Conservation (phyloP, 2,113 vertebrate species). For the Ictidomys tridecemlineatus region DNA sequence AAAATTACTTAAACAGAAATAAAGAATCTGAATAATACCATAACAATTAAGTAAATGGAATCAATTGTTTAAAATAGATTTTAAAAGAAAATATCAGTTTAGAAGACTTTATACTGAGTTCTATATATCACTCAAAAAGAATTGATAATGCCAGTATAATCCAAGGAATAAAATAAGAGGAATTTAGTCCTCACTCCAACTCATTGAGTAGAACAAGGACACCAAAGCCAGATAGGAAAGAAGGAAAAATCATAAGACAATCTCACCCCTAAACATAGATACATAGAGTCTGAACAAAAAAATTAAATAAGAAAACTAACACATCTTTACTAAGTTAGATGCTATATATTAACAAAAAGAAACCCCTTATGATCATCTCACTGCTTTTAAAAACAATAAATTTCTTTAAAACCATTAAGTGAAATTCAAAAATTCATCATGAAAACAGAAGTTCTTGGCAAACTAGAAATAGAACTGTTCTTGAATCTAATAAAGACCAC, state of each 20-base stretch:
- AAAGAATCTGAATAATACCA: background rate
- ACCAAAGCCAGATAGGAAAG: background rate
- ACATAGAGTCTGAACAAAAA: background rate
- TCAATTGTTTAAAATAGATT: background rate
- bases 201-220: background rate
- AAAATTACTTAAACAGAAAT: slow-evolving; percentile 37
- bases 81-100: background rate
- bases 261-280: background rate
- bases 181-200: background rate
- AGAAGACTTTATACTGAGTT: background rate
- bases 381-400: background rate
- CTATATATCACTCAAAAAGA: background rate
- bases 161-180: background rate
- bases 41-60: slow-evolving; percentile 17
- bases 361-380: background rate
- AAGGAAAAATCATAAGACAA: background rate
- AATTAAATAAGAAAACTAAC: background rate
- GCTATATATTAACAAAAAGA: background rate
- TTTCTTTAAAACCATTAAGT: background rate
- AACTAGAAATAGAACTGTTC: background rate
- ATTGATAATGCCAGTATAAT: background rate
- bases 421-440: background rate
- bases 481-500: background rate
- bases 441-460: background rate
- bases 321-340: background rate